Conservation (phyloP, 2,797 vertebrate species). For the Lepilemur septentrionalis region DNA sequence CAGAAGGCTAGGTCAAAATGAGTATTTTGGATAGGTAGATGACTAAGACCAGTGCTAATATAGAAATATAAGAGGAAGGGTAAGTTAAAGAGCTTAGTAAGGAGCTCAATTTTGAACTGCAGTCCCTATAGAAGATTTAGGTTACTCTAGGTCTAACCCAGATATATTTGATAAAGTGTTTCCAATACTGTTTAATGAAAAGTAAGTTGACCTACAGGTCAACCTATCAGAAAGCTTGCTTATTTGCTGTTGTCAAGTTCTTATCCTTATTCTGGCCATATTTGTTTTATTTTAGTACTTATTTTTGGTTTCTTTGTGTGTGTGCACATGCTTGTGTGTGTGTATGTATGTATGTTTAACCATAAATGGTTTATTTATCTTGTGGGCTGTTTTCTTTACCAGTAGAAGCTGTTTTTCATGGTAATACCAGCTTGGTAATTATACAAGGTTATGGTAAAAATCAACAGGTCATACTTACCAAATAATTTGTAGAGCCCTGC, state of each 20-base stretch:
- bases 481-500: not conserved
- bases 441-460: not conserved
- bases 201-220: not conserved
- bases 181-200: not conserved
- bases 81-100: not conserved
- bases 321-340: not conserved
- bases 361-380: not conserved
- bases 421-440: not conserved
- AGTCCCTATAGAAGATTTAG: not conserved
- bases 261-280: not conserved
- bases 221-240: not conserved
- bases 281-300: not conserved
- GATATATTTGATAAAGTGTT: not conserved
- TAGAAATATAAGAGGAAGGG: not conserved
- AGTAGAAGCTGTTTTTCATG: not conserved
- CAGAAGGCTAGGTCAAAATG: not conserved
- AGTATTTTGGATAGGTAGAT: not conserved
- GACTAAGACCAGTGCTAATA: not conserved
- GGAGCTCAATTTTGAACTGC: not conserved
- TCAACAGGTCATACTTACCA: not conserved
- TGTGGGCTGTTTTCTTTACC: not conserved
- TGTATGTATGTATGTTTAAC: not conserved
- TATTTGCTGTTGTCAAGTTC: not conserved
- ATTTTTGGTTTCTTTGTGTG: not conserved
- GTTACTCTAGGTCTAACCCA: not conserved